Conservation (phyloP, 2,797 vertebrate genomes). For the Mycteria americana region DNA sequence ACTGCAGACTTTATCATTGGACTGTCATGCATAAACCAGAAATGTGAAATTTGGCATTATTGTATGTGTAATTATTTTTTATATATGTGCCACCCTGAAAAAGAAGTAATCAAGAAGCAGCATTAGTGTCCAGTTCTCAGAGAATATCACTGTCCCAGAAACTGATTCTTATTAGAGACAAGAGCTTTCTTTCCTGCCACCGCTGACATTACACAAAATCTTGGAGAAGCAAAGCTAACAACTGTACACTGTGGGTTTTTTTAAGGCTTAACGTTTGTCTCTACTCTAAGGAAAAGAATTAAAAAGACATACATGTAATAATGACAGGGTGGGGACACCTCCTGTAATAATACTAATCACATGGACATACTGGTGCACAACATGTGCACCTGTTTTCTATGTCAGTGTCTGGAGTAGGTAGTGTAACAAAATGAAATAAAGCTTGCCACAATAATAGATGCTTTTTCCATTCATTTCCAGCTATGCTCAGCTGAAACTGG, state of each 20-base stretch:
- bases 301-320: background rate
- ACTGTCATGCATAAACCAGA: background rate
- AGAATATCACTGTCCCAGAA: background rate
- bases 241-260: background rate
- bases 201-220: background rate
- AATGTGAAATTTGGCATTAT: background rate
- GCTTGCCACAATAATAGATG: background rate
- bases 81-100: background rate
- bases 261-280: background rate
- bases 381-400: background rate
- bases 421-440: background rate
- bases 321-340: background rate
- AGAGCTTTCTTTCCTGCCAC: background rate
- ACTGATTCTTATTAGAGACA: background rate
- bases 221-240: background rate
- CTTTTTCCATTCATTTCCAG: background rate
- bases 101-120: background rate
- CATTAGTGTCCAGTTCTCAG: background rate
- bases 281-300: background rate
- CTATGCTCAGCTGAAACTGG: background rate
- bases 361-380: background rate
- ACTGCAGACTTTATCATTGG: background rate
- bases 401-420: background rate
- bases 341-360: background rate
- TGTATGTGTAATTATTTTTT: background rate